Evolutionary conservation across 2,888 invertebrate species (phyloP), one percentile per base, ranked within the genome.

Genomic region (Amphipyra berbera): DNA sequence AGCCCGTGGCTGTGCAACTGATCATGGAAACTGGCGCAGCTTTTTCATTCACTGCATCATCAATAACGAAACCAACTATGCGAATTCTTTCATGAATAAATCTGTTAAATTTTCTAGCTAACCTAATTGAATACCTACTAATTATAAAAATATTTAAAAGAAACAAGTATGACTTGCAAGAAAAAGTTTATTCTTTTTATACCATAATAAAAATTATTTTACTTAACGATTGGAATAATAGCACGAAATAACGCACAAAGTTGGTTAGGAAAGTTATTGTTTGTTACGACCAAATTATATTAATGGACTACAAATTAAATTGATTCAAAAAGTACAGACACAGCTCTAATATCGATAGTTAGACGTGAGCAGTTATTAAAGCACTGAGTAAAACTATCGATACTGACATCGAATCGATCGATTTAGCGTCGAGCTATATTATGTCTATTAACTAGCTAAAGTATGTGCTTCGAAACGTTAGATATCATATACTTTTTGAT

Each of bases 41-140:
- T 37, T 37, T 1, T 10, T 37, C 6, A 6, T 37, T 30, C 3
- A 40, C 37, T 7, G 30, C 45, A 10, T 45, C 38, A 33, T 38
- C 10, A 8, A 40, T 13, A 30, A 59, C 42, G 59, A 55, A 52
- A 33, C 14, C 13, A 67, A 49, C 45, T n/a, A 30, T 47, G 38
- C 21, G 46, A 65, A 47, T 47, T 58, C 8, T 52, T 52, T 59
- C 40, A 40, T 64, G 58, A 54, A 41, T 57, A 44, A 40, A 38
- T 61, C 70, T 42, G 69, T 42, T 42, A n/a, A 63, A 70, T 68
- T 69, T 42, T 46, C 53, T 68, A 54, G 42, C 71, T 50, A 70
- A 58, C 49, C 53, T 63, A 70, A 44, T 37, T 61, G 40, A 30
- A 61, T 40, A 61, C 13, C 30, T 50, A 27, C 50, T 50, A 55